Percentiles rank a stretch among this genome's conserved stretches.
Conservation (phyloP, 2,797 vertebrate genomes). For the Nasua narica region DNA sequence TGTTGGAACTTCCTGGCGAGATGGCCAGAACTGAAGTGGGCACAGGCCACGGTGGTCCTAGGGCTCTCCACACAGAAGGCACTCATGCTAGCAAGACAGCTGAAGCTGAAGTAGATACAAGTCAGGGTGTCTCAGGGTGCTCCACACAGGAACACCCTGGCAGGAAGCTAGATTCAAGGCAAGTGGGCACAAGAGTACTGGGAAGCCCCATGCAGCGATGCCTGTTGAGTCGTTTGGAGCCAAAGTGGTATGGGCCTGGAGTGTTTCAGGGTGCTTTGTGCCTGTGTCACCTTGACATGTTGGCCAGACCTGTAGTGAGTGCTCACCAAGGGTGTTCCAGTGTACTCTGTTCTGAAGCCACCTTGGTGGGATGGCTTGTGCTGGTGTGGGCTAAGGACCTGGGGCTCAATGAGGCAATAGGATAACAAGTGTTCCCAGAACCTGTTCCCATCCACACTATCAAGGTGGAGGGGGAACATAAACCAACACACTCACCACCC, state of each 20-base stretch:
- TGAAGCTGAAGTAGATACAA: not conserved
- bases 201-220: not conserved
- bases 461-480: not conserved
- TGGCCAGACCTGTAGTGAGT: not conserved
- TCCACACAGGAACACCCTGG: not conserved
- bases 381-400: not conserved
- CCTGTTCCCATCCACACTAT: not conserved
- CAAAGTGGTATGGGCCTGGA: not conserved
- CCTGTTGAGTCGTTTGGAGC: not conserved
- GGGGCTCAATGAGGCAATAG: not conserved
- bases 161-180: not conserved
- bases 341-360: not conserved
- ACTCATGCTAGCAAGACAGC: not conserved
- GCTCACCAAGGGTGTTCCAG: not conserved
- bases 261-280: not conserved
- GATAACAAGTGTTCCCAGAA: not conserved
- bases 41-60: not conserved
- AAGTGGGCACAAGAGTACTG: not conserved
- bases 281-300: not conserved
- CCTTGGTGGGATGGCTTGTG: not conserved
- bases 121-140: not conserved
- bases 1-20: not conserved
- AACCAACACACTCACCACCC: not conserved
- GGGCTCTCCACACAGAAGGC: not conserved
- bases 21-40: not conserved